Base-by-base conservation (phyloP, 2,888 invertebrate genomes). In the Creontiades dilutus region DNA sequence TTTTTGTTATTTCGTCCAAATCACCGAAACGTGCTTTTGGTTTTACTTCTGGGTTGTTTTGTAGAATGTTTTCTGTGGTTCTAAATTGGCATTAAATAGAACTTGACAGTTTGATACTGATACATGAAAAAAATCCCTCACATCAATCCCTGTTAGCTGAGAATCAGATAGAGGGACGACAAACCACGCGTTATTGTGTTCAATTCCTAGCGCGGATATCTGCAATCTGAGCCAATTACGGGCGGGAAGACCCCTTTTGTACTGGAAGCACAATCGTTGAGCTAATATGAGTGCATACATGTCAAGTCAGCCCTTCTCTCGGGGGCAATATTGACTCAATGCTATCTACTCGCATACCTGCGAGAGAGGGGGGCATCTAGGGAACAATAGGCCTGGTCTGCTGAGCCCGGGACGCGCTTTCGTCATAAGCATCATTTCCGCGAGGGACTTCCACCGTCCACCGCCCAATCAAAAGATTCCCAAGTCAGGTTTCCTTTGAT, bases 211-310 rank as follows among this genome's bases (percentile, higher is more conserved):
- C 5, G 5, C 68, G 52, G 16, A 52, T 52, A 68, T 68, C 68
- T 68, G 68, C 23, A 68, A 68, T 68, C 68, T 11, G 68, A 68
- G 68, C 68, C 68, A 68, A 68, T 68, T 68, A 19, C 68, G 23
- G 27, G 68, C 27, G 68, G 27, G 23, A 68, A 68, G 68, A 68
- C 68, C 68, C 68, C 68, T 68, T 68, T 68, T 68, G 68, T 68
- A 23, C 23, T 4, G 68, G 23, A 27, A 23, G 0, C 68, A 68
- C 68, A 68, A 23, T 68, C 68, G 68, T 19, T 5, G 23, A 27
- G 68, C 68, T 68, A 68, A 68, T 68, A 68, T 68, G 68, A 68
- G 68, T 68, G 23, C 68, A 52, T 52, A 68, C 68, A 68, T 23
- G 68, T 68, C 68, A 68, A 68, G 68, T 68, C 68, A 23, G 23